A percentile compares a stretch with the other conserved stretches of the same genome.
Evolutionary conservation across 2,113 vertebrate species (phyloP).

Genomic region (Tragelaphus buxtoni): DNA sequence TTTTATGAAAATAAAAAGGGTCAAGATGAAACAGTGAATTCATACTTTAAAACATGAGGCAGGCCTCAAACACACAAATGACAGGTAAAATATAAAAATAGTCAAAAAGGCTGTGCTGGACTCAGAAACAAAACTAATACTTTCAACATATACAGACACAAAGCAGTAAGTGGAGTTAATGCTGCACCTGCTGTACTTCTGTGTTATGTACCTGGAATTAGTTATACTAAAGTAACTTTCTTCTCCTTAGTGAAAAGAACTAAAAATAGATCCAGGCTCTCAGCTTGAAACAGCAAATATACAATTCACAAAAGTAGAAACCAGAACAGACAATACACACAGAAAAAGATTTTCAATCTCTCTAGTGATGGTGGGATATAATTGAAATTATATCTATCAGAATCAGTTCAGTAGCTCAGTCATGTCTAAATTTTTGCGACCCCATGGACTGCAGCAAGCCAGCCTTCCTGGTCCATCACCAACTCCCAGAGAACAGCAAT

Average conservation of each 20-base stretch:
- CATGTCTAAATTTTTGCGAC: not conserved
- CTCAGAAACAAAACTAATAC: constrained; percentile 20
- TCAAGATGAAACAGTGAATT: constrained; percentile 5
- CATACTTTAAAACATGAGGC: not conserved
- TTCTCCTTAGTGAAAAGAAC: not conserved
- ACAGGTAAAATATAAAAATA: not conserved
- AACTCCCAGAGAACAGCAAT: not conserved
- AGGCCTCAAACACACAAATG: not conserved
- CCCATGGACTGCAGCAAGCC: not conserved
- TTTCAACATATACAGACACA: not conserved
- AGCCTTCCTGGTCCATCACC: not conserved
- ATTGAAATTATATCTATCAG: not conserved
- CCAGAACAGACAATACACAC: not conserved
- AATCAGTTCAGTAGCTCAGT: not conserved
- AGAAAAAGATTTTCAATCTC: not conserved
- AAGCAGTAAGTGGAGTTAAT: not conserved
- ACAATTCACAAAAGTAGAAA: not conserved
- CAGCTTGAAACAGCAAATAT: not conserved
- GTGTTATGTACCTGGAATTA: not conserved
- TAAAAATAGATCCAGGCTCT: not conserved
- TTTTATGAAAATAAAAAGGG: not conserved
- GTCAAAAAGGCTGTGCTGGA: not conserved
- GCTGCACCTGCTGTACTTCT: not conserved
- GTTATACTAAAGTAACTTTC: not conserved
- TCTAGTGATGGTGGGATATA: not conserved